phyloP scores from a whole-genome alignment of 2,797 vertebrate genomes.

The Phoxinus dragarum region DNA sequence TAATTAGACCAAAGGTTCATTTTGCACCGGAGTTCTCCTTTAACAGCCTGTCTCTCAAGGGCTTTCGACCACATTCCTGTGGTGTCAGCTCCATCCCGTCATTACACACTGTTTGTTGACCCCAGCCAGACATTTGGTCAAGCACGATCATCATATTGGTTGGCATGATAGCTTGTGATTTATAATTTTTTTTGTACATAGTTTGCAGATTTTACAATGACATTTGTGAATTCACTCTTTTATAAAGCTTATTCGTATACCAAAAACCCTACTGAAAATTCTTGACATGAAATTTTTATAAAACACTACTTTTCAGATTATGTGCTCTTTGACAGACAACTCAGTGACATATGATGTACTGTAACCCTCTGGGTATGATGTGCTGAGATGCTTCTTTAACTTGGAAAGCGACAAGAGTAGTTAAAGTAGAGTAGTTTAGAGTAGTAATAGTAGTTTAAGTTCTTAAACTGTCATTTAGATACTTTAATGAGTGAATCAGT shows the following conservation, averaged over 20 bases:
- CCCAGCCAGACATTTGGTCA: background rate
- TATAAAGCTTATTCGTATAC: background rate
- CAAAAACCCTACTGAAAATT: background rate
- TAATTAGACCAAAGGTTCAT: too few relatives aligned
- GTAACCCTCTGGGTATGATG: too few relatives aligned
- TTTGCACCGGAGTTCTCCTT: too few relatives aligned
- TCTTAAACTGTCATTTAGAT: background rate
- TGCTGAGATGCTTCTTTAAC: too few relatives aligned
- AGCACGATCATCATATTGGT: background rate
- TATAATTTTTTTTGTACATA: background rate
- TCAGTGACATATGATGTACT: background rate
- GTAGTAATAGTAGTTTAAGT: background rate
- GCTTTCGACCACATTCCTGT: slow-evolving; percentile 18
- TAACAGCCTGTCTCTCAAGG: slow-evolving; percentile 29
- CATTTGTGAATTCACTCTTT: background rate
- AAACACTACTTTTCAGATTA: background rate
- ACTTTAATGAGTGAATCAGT: background rate
- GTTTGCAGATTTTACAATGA: background rate
- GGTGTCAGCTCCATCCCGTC: slow-evolving; percentile 16
- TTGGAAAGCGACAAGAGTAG: background rate
- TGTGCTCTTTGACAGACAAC: background rate
- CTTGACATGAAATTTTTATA: background rate
- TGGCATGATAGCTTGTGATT: background rate
- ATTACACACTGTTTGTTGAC: slow-evolving; percentile 23
- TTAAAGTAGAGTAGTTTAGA: background rate